These are phyloP conservation scores for Enteromius trimaculatus DNA, from an alignment of 2,797 vertebrate genomes.

Conservation along the genomic window DNA sequence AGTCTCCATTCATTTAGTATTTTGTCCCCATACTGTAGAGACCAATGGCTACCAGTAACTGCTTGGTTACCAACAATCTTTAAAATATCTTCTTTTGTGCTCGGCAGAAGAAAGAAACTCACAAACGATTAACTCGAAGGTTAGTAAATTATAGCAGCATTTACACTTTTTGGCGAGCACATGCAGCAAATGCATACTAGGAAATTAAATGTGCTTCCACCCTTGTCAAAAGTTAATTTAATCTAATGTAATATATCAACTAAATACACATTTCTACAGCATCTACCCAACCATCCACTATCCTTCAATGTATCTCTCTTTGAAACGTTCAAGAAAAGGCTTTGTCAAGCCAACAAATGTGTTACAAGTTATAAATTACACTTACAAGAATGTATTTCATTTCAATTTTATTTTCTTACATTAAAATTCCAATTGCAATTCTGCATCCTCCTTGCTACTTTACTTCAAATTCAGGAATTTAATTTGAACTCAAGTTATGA, in stretches of 20 bases:
- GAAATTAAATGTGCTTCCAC: not conserved
- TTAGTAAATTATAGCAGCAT: not conserved
- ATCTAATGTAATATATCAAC: not conserved
- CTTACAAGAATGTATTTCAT: not conserved
- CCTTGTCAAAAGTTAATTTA: not conserved
- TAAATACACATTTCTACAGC: not conserved
- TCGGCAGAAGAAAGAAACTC: not conserved
- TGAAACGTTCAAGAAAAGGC: not conserved
- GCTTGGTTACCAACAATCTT: not conserved
- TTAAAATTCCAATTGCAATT: not conserved
- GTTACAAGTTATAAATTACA: too few species aligned
- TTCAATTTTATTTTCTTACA: not conserved
- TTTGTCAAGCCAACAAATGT: conserved; percentile 7
- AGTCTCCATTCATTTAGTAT: not conserved
- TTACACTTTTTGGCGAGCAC: not conserved
- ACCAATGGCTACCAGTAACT: not conserved
- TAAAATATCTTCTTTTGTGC: not conserved
- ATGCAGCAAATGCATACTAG: not conserved
- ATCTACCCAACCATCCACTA: not conserved
- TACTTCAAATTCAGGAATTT: not conserved
- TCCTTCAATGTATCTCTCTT: not conserved
- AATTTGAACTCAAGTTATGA: not conserved
- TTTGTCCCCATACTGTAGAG: not conserved
- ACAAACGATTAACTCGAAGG: not conserved
- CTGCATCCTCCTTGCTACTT: not conserved